These are phyloP conservation scores for Drosophila chauvacae DNA, from an alignment of 1,140 invertebrate species.

Conservation along the genomic window DNA sequence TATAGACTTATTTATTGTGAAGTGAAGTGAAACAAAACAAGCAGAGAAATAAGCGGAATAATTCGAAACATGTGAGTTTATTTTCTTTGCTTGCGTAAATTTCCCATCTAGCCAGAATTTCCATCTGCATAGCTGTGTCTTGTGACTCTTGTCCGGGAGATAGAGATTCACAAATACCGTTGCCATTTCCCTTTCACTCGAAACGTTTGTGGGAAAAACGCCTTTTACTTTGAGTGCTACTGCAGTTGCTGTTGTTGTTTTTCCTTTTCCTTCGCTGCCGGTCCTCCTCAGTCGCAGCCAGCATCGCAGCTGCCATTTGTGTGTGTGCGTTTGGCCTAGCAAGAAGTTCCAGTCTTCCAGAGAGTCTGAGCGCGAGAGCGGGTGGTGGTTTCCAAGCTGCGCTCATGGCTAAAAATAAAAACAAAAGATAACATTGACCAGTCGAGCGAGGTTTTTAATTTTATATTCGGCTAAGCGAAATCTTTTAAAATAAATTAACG, in stretches of 20 bases:
- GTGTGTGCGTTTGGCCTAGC: slow-evolving; percentile 47
- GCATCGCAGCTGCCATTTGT: slow-evolving; percentile 42
- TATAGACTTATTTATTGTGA: slow-evolving; percentile 44
- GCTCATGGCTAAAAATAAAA: slow-evolving; percentile 72
- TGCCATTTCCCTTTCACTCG: slow-evolving; percentile 71
- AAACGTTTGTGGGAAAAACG: slow-evolving; percentile 61
- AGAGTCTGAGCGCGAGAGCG: background rate
- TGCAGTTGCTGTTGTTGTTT: slow-evolving; percentile 37
- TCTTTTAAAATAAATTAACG: slow-evolving; percentile 44
- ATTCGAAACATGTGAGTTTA: slow-evolving; percentile 68
- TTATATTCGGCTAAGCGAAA: slow-evolving; percentile 24
- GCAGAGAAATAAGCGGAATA: slow-evolving; percentile 32
- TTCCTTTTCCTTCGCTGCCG: slow-evolving; percentile 27
- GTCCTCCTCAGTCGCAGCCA: slow-evolving; percentile 24
- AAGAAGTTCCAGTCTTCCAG: slow-evolving; percentile 57
- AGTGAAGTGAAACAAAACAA: slow-evolving; percentile 61
- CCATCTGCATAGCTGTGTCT: slow-evolving; percentile 15
- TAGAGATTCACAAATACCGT: slow-evolving; percentile 27
- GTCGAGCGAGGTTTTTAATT: slow-evolving; percentile 57
- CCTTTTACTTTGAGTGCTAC: slow-evolving; percentile 67
- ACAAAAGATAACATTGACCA: slow-evolving; percentile 52
- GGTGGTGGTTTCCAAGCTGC: slow-evolving; percentile 40
- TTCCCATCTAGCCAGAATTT: slow-evolving; percentile 38
- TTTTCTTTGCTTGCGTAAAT: slow-evolving; percentile 29
- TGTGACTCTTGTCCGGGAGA: slow-evolving; percentile 5